These are phyloP conservation scores for Campylomormyrus tamandua DNA, from an alignment of 2,113 vertebrate genomes.

Conservation along the genomic window DNA sequence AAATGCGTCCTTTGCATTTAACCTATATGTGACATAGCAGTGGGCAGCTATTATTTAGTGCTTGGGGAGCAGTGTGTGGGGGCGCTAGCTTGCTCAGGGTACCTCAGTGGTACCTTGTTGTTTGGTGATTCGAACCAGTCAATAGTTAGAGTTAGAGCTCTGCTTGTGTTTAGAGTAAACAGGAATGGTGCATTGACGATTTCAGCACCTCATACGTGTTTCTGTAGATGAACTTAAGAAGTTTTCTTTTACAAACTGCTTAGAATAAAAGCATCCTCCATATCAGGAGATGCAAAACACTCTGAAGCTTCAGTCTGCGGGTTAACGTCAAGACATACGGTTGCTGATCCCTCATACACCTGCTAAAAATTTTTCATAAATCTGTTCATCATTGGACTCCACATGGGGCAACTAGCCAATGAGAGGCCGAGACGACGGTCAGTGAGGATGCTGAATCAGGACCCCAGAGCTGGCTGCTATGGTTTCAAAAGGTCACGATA, in stretches of 20 bases:
- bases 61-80: too few relatives aligned
- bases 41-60: too few relatives aligned
- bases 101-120: too few relatives aligned
- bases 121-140: background rate
- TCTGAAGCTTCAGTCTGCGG: background rate
- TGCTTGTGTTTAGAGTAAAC: background rate
- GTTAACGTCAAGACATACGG: background rate
- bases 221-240: background rate
- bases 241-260: background rate
- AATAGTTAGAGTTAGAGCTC: background rate
- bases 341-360: background rate
- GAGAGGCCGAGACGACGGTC: background rate
- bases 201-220: background rate
- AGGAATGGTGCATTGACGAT: background rate
- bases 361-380: background rate
- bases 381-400: background rate
- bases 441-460: background rate
- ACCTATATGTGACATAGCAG: too few relatives aligned
- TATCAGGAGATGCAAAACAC: background rate
- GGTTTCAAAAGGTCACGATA: background rate
- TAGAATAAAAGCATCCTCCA: background rate
- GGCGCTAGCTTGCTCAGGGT: too few relatives aligned
- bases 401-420: background rate
- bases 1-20: too few relatives aligned
- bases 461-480: background rate